Conservation (phyloP, 2,888 invertebrate species). For the Drymonia ruficornis region DNA sequence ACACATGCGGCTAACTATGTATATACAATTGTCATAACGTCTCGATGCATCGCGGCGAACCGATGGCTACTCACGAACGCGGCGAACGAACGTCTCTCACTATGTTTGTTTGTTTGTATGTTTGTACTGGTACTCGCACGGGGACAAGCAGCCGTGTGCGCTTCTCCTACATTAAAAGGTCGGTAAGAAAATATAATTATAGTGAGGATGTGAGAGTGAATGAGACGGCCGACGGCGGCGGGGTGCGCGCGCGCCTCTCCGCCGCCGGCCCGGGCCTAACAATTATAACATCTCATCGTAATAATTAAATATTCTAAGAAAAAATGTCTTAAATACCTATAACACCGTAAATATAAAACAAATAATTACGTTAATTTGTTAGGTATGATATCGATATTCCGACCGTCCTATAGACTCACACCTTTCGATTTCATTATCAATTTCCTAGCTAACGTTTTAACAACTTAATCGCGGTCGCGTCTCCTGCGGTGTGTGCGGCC, state of each 20-base stretch:
- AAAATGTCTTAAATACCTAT: constrained; percentile 85
- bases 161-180: constrained; percentile 81
- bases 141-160: constrained; percentile 81
- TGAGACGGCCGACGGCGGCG: constrained; percentile 74
- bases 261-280: constrained; percentile 77
- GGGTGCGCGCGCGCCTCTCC: constrained; percentile 54
- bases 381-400: constrained; percentile 84
- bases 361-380: constrained; percentile 84
- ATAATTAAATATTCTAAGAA: constrained; percentile 85
- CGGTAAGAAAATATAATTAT: constrained; percentile 83
- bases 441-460: constrained; percentile 85
- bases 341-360: constrained; percentile 85
- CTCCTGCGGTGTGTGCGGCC: constrained; percentile 66
- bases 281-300: constrained; percentile 82
- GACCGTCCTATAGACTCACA: constrained; percentile 83
- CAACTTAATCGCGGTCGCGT: constrained; percentile 81
- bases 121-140: constrained; percentile 79
- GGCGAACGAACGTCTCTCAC: constrained; percentile 77
- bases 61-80: constrained; percentile 83
- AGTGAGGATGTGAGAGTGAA: constrained; percentile 83
- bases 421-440: constrained; percentile 84
- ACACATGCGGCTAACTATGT: constrained; percentile 83
- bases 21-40: constrained; percentile 79
- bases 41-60: constrained; percentile 81
- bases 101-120: constrained; percentile 62